Percentiles rank a stretch among this genome's conserved stretches.
Evolutionary conservation across 2,888 invertebrate species (phyloP).

Genomic region (Andrena chrysosceles): DNA sequence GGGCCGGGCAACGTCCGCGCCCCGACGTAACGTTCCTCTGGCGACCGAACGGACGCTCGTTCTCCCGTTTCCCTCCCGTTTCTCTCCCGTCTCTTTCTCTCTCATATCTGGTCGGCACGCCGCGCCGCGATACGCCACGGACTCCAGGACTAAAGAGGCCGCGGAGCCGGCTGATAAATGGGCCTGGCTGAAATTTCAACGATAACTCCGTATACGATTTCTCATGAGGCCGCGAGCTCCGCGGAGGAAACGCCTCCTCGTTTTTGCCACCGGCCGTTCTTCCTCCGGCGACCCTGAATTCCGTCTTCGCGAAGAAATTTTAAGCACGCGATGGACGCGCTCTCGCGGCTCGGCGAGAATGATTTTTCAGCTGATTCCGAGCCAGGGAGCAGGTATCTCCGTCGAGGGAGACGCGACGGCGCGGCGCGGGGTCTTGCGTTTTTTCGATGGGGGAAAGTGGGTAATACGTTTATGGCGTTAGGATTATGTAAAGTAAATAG

Average conservation of each 20-base stretch:
- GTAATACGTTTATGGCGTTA: neutral
- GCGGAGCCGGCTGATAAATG: conserved; percentile 74
- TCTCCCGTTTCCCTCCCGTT: conserved; percentile 24
- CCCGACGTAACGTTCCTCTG: conserved; percentile 65
- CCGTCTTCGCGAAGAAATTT: conserved; percentile 52
- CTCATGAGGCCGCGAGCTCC: conserved; percentile 55
- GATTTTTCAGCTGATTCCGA: conserved; percentile 23
- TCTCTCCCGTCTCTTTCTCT: conserved; percentile 1
- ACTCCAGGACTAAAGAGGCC: conserved; percentile 63
- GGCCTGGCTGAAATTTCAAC: conserved; percentile 77
- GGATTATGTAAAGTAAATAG: no score
- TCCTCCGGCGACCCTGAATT: conserved; percentile 52
- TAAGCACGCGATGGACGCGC: conserved; percentile 35
- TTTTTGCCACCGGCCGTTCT: conserved; percentile 41
- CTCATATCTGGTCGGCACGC: conserved; percentile 24
- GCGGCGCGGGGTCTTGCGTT: neutral
- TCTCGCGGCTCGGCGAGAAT: conserved; percentile 30
- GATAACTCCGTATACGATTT: conserved; percentile 72
- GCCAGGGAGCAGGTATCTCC: neutral
- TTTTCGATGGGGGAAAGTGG: neutral
- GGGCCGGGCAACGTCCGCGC: conserved; percentile 59
- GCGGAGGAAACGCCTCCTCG: conserved; percentile 59
- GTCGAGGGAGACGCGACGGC: neutral
- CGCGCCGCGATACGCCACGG: conserved; percentile 45
- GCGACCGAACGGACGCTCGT: conserved; percentile 39